Conservation (phyloP, 2,113 vertebrate species). For the Engystomops pustulosus region DNA sequence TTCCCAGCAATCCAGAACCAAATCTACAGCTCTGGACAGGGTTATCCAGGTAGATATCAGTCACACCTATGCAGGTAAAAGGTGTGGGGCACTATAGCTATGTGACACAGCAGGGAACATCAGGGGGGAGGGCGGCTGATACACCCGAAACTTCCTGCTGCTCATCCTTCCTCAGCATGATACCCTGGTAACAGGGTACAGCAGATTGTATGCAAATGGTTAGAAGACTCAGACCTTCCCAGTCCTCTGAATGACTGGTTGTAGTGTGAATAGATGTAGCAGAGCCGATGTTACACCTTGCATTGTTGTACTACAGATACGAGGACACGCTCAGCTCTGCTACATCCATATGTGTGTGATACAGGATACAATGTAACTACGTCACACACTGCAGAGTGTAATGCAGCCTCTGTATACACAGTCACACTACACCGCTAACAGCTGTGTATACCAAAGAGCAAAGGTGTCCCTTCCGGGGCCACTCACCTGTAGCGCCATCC, state of each 20-base stretch:
- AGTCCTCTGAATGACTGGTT: too few relatives aligned
- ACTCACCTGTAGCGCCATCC: background rate
- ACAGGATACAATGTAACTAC: background rate
- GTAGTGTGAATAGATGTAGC: constrained; percentile 20
- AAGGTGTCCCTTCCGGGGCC: background rate
- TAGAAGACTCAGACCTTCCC: too few relatives aligned
- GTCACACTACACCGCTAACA: background rate
- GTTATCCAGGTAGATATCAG: background rate
- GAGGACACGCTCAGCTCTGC: background rate
- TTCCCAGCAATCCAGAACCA: background rate
- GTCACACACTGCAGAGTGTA: background rate
- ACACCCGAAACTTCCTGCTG: too few relatives aligned
- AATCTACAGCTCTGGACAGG: too few relatives aligned
- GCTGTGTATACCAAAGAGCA: background rate
- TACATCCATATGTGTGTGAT: background rate
- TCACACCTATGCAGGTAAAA: background rate
- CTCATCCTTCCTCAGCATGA: too few relatives aligned
- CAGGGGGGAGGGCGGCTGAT: too few relatives aligned
- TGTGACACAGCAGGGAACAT: background rate
- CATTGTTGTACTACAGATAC: background rate
- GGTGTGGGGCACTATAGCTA: background rate
- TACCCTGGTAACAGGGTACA: too few relatives aligned
- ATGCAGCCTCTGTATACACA: background rate
- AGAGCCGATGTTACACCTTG: background rate
- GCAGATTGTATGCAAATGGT: too few relatives aligned